phyloP scores from a whole-genome alignment of 2,113 vertebrate genomes.

The Kryptolebias marmoratus region DNA sequence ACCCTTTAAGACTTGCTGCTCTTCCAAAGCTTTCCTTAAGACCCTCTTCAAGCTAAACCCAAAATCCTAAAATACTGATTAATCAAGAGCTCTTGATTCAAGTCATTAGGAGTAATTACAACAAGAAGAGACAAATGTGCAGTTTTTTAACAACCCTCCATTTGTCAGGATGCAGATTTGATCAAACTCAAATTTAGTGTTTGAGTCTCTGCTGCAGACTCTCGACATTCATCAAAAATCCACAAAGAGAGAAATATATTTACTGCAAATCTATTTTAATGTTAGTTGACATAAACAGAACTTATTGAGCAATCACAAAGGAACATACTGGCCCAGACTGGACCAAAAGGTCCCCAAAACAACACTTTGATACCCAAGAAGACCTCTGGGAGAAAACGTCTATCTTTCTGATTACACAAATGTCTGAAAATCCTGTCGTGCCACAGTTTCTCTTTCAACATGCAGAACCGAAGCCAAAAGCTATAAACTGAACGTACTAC shows the following conservation, averaged over 20 bases:
- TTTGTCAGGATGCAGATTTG: background rate
- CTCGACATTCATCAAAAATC: no score
- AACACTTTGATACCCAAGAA: slow-evolving; percentile 40
- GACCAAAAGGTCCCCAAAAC: slow-evolving; percentile 9
- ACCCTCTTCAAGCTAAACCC: slow-evolving; percentile 47
- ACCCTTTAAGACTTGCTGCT: slow-evolving; percentile 39
- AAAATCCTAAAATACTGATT: slow-evolving; percentile 52
- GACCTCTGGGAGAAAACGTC: slow-evolving; percentile 27
- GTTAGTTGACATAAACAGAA: background rate
- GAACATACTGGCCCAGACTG: background rate
- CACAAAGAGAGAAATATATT: no score
- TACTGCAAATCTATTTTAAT: slow-evolving; percentile 14
- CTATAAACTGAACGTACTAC: slow-evolving; percentile 53
- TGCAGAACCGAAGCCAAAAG: slow-evolving; percentile 52
- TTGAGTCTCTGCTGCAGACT: background rate
- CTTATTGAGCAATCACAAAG: slow-evolving; percentile 1
- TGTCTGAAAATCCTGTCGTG: slow-evolving; percentile 36
- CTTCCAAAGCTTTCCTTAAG: slow-evolving; percentile 52
- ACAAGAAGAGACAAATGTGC: slow-evolving; percentile 29
- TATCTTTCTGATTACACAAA: slow-evolving; percentile 38
- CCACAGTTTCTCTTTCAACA: slow-evolving; percentile 46
- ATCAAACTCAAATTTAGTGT: slow-evolving; percentile 24
- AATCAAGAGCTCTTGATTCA: slow-evolving; percentile 45
- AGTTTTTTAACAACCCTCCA: background rate
- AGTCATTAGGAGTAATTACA: slow-evolving; percentile 50